Base-by-base conservation (phyloP, 2,888 invertebrate genomes). In the Incurvaria masculella region DNA sequence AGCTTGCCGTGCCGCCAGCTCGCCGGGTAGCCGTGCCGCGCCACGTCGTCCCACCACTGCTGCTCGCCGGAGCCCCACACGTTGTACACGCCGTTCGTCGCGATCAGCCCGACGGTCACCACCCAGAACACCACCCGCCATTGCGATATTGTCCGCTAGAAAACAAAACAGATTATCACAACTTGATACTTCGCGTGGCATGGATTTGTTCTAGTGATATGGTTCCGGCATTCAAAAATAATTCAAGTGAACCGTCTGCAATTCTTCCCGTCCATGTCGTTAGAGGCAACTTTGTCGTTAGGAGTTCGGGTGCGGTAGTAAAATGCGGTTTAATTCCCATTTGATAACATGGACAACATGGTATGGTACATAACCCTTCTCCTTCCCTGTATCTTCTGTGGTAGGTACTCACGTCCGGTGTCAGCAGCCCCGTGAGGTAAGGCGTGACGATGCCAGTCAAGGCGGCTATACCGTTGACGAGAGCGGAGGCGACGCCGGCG, bases 121-220 rank as follows among this genome's bases (percentile, higher is more conserved):
- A 88, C 81, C 84, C 87, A 86, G 61, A 88, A 1, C 33, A n/a
- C 33, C 6, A n/a, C 8, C 23, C 86, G 80, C 92, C 93, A 93
- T 66, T 90, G 84, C 1, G 61, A 59, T 2, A 87, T 58, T 2
- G 81, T 78, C 65, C 84, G 81, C 85, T 84, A 63, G 33, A 78
- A 74, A 54, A 48, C 51, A 53, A 57, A 51, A n/a, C n/a, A n/a
- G n/a, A 50, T 45, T 14, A 54, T 14, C 17, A 39, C 17, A 6
- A 41, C 27, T 26, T 18, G 4, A n/a, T n/a, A n/a, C n/a, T n/a
- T n/a, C n/a, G n/a, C n/a, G n/a, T n/a, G n/a, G n/a, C n/a, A n/a
- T n/a, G n/a, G n/a, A n/a, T n/a, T n/a, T n/a, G n/a, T n/a, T n/a
- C n/a, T n/a, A n/a, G n/a, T n/a, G n/a, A n/a, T n/a, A n/a, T n/a